phyloP scores from a whole-genome alignment of 2,113 vertebrate species.

The Myrmecobius fasciatus region DNA sequence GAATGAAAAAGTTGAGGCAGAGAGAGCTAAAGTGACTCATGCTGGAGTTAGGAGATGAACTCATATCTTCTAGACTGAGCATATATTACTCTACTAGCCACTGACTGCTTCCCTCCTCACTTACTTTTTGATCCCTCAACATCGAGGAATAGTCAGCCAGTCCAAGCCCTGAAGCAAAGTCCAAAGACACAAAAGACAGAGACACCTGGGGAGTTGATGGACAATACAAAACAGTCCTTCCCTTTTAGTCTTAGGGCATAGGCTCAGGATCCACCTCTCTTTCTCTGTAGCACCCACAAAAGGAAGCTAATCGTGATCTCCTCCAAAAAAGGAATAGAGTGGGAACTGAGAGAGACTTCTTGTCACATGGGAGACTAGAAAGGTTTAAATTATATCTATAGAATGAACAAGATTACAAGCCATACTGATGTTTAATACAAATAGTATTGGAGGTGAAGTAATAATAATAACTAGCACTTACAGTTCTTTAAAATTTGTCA shows the following conservation, averaged over 20 bases:
- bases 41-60: neutral
- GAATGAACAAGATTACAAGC: neutral
- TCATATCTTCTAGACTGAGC: neutral
- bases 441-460: neutral
- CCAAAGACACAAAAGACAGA: neutral
- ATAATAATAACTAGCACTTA: neutral
- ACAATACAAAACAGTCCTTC: neutral
- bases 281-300: neutral
- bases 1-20: neutral
- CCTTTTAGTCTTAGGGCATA: neutral
- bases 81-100: neutral
- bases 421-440: neutral
- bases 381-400: neutral
- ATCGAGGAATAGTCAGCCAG: neutral
- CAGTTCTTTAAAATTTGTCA: neutral
- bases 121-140: neutral
- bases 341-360: neutral
- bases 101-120: neutral
- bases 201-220: neutral
- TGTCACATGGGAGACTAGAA: neutral
- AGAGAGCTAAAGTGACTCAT: neutral
- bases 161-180: neutral
- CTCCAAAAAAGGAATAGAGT: neutral
- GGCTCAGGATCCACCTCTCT: neutral
- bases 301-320: neutral